These are phyloP conservation scores for Takifugu ocellatus DNA, from an alignment of 2,797 vertebrate genomes.

Conservation along the genomic window DNA sequence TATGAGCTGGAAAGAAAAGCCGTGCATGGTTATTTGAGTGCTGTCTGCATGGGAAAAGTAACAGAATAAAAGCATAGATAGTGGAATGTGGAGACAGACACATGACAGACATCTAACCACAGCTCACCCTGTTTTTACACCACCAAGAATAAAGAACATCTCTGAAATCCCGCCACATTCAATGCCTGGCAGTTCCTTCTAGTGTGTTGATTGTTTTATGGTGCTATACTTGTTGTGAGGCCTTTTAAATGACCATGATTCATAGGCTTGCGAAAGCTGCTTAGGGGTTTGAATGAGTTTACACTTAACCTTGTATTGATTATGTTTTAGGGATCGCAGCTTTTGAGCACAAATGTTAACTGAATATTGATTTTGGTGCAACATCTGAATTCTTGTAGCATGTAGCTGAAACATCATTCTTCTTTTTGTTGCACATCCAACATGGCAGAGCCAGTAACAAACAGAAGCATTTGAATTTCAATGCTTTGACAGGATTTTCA, in stretches of 20 bases:
- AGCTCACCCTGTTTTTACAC: slow-evolving; percentile 39
- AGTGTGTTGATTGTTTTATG: slow-evolving; percentile 37
- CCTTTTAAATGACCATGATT: slow-evolving; percentile 12
- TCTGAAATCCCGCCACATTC: slow-evolving; percentile 14
- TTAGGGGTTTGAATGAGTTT: slow-evolving; percentile 5
- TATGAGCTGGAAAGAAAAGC: slow-evolving; percentile 41
- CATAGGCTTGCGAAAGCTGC: slow-evolving; percentile 4
- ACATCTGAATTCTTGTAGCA: background rate
- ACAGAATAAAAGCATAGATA: slow-evolving; percentile 33
- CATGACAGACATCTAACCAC: slow-evolving; percentile 47
- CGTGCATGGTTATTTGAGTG: slow-evolving; percentile 25
- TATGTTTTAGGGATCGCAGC: slow-evolving; percentile 1
- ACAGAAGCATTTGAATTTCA: slow-evolving; percentile 5
- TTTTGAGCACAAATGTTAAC: slow-evolving; percentile 16
- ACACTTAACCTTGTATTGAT: background rate
- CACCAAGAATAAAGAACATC: slow-evolving; percentile 28
- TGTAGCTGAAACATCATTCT: slow-evolving; percentile 3
- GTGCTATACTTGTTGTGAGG: slow-evolving; percentile 33
- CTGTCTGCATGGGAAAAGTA: slow-evolving; percentile 34
- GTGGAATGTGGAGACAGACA: slow-evolving; percentile 23
- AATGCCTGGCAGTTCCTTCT: slow-evolving; percentile 17
- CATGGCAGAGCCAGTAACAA: background rate
- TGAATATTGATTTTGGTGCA: slow-evolving; percentile 18
- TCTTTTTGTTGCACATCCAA: slow-evolving; percentile 6
- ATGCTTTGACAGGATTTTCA: background rate